Conservation (phyloP, 1,140 invertebrate species). For the Phthorimaea operculella region DNA sequence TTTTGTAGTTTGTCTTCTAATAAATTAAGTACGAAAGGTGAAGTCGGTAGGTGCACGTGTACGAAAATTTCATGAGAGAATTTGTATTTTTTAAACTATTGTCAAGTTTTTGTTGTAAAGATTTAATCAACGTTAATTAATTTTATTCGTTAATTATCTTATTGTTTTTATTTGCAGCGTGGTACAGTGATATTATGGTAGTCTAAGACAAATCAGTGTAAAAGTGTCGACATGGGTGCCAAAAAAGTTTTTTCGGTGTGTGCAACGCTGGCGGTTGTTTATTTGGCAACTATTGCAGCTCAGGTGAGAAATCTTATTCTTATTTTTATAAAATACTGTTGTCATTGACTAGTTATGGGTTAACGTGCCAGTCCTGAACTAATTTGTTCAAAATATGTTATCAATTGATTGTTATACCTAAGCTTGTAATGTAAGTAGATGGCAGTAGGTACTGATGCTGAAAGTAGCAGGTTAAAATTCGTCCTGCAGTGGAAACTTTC, state of each 20-base stretch:
- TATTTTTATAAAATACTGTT: too few species aligned
- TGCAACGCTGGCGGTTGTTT: conserved; percentile 22
- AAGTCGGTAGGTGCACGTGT: neutral
- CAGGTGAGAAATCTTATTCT: conserved; percentile 8
- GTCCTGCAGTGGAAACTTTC: too few species aligned
- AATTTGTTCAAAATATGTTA: too few species aligned
- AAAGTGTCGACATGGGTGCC: conserved; percentile 29
- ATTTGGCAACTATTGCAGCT: conserved; percentile 24
- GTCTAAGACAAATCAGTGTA: neutral
- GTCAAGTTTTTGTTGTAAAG: neutral
- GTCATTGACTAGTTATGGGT: too few species aligned
- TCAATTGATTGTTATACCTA: too few species aligned
- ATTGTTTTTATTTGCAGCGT: neutral
- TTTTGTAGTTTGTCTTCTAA: neutral
- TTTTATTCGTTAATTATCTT: neutral
- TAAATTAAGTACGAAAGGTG: conserved; percentile 1
- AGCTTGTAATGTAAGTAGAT: too few species aligned
- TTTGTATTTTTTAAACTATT: neutral
- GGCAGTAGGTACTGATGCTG: too few species aligned
- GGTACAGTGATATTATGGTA: neutral
- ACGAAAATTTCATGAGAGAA: neutral
- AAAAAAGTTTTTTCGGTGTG: conserved; percentile 27
- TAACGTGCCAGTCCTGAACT: too few species aligned
- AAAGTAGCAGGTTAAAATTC: too few species aligned
- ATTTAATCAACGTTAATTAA: neutral